Evolutionary conservation across 1,140 invertebrate species (phyloP).

Genomic region (Drosophila takahashii): DNA sequence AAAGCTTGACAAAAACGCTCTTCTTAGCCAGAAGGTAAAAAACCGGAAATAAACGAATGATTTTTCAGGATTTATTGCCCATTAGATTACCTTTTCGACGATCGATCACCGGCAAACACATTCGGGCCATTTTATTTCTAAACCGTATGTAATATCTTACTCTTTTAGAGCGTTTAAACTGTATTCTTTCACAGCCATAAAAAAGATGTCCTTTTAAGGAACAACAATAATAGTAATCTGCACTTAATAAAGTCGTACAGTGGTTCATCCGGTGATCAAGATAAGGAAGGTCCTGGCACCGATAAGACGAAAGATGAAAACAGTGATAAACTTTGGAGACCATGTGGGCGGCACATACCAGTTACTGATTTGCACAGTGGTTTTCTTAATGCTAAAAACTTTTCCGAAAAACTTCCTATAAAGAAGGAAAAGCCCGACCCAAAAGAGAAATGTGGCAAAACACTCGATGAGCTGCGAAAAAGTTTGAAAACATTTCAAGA

Average conservation of each 20-base stretch:
- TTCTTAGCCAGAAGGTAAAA: constrained; percentile 6
- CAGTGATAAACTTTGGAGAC: neutral
- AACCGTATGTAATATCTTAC: neutral
- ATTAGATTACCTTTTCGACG: neutral
- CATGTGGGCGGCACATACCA: neutral
- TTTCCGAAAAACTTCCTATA: neutral
- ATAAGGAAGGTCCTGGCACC: neutral
- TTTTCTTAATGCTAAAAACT: neutral
- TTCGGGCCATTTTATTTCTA: neutral
- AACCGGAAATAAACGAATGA: neutral
- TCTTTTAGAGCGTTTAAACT: neutral
- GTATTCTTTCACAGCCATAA: too few species aligned
- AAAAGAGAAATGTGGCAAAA: neutral
- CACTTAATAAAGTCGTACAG: neutral
- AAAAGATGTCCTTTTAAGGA: neutral
- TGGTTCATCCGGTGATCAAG: neutral
- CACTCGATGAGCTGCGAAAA: constrained; percentile 10
- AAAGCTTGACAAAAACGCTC: neutral
- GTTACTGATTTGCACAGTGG: neutral
- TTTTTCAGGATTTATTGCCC: neutral
- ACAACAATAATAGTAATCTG: neutral
- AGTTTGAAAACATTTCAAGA: constrained; percentile 29
- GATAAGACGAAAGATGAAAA: neutral
- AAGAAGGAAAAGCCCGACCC: neutral
- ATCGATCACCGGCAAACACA: neutral